phyloP scores from a whole-genome alignment of 2,113 vertebrate genomes.

The Sigmodon hispidus region DNA sequence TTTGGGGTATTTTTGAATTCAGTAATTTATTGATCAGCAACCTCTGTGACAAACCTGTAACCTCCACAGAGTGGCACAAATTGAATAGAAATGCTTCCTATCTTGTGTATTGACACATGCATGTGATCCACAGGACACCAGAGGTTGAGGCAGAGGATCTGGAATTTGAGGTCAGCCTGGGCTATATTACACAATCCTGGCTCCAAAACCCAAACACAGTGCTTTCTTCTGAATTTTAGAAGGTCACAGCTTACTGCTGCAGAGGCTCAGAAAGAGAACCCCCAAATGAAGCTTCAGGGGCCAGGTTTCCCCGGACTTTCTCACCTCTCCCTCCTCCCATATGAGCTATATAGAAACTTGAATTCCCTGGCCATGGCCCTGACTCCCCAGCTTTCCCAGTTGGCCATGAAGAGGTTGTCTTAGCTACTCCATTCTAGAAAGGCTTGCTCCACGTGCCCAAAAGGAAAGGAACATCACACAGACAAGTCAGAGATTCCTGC shows the following conservation, averaged over 20 bases:
- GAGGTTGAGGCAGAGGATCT: not conserved
- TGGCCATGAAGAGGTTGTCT: not conserved
- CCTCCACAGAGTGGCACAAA: not conserved
- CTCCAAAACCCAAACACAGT: not conserved
- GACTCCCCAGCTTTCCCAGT: not conserved
- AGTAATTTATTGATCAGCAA: not conserved
- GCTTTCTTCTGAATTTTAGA: not conserved
- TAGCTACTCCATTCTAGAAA: not conserved
- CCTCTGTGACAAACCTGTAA: not conserved
- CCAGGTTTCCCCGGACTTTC: not conserved
- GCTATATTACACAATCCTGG: not conserved
- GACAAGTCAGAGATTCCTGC: not conserved
- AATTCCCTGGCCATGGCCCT: not conserved
- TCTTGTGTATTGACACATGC: too few species aligned
- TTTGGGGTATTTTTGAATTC: not conserved
- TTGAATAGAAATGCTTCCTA: not conserved
- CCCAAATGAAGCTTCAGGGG: not conserved
- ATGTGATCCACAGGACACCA: not conserved
- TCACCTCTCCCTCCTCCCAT: not conserved
- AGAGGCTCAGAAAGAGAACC: not conserved
- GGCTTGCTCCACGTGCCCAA: too few species aligned
- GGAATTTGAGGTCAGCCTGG: not conserved
- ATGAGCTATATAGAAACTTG: not conserved
- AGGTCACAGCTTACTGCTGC: too few species aligned
- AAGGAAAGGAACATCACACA: not conserved